Evolutionary conservation across 2,888 invertebrate species (phyloP), one percentile per base, ranked within the genome.

Genomic region (Sinodicranocentrus sp.): DNA sequence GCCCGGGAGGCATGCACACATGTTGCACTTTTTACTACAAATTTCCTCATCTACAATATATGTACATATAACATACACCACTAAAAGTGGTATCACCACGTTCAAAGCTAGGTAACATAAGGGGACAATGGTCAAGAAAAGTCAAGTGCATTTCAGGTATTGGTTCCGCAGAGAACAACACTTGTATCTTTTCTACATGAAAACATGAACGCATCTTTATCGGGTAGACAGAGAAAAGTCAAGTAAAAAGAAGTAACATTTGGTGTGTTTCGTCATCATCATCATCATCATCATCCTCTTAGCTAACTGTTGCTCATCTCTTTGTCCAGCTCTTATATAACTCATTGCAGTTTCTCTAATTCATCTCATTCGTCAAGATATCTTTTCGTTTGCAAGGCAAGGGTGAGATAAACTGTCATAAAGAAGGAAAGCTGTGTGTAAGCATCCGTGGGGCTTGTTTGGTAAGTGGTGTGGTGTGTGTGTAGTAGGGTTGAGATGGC

Each of bases 391-490:
- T 73, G 77, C 68, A 59, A n/a, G n/a, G n/a, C n/a, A n/a, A n/a
- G n/a, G n/a, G n/a, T n/a, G 57, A 71, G 72, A 80, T 67, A 71
- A 79, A 78, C 63, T 63, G 77, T 61, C 59, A 72, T 44, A 61
- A 44, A 76, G 75, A 75, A 65, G 61, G 75, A 76, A 82, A 85
- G 80, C 83, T 85, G 80, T 54, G 71, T 82, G 43, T 75, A 68
- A 59, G 25, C 25, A 59, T 17, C 19, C 33, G 70, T 28, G 70
- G 21, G 8, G 23, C 10, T 28, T 15, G 17, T 63, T 54, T 54
- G 19, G 8, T 54, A 28, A 54, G 10, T 10, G 33, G 33, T 33
- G 33, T 6, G 33, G 33, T 33, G n/a, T n/a, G n/a, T n/a, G n/a
- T n/a, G n/a, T n/a, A 15, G 2, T 3, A 48, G 48, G 48, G 48